Base-by-base conservation (phyloP, 2,888 invertebrate species). In the Fragum whitleyi region DNA sequence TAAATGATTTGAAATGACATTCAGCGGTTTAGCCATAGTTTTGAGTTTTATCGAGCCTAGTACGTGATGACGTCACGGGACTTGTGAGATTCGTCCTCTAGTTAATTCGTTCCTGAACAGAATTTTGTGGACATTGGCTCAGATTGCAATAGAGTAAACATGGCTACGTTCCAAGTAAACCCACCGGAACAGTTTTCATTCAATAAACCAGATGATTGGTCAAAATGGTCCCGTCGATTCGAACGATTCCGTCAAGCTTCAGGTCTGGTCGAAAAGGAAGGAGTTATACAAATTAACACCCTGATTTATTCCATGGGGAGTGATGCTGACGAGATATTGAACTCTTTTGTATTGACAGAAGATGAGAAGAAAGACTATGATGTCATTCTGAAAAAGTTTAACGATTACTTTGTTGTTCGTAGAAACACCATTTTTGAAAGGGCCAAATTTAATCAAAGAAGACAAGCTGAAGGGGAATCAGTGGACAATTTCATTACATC, bases 371-470 rank as follows among this genome's bases (percentile, higher is more conserved):
- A 2, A 74, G 74, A 68, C 65, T 81, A 16, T 32, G 57, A 19
- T 26, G 23, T n/a, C 55, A 78, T 69, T 81, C 71, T 29, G 39
- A 55, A 23, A 23, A 26, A 28, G 39, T 74, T 57, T 14, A 57
- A 57, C 23, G 57, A 57, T 23, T 57, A 57, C 23, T 57, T 57
- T 23, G 57, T 77, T 32, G 51, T 51, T 5, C 57, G 65, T 16
- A 39, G 53, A 39, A 81, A 76, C 39, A 65, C 77, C 11, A 81
- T 82, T 7, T 79, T 77, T 36, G 71, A 72, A 69, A 14, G 74
- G 11, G 67, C 77, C 16, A 80, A 72, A 61, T 80, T 83, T 26
- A 80, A 83, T 57, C 76, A 72, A 28, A 14, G 83, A 28, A 71
- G 36, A 32, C 80, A 78, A 47, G 6, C 36, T 16, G 67, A 59